Conservation (phyloP, 37 sponge, comb jelly and placozoan species). For the Haliclona indistincta region DNA sequence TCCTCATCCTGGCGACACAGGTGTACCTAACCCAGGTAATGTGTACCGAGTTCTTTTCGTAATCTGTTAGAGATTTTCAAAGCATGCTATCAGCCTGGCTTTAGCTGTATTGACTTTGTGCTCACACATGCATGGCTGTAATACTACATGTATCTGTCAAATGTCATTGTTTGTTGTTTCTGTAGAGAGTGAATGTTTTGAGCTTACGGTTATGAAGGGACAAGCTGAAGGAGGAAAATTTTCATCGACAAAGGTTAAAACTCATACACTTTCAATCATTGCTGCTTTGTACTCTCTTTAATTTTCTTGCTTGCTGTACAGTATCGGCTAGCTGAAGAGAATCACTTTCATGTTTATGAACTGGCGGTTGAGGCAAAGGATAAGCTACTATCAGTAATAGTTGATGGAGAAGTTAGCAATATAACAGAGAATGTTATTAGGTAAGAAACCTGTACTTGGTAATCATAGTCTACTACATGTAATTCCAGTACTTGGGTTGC, state of each 20-base stretch:
- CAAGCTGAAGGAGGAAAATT: slow-evolving; percentile 43
- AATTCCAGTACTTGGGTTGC: no score
- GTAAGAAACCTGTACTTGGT: slow-evolving; percentile 19
- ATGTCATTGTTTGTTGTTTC: not conserved
- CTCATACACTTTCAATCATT: not conserved
- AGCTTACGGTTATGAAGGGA: slow-evolving; percentile 45
- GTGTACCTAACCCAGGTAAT: slow-evolving; percentile 79
- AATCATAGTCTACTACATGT: not conserved
- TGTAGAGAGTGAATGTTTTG: slow-evolving; percentile 56
- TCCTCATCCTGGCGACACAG: slow-evolving; percentile 62
- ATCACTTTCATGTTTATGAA: slow-evolving; percentile 48
- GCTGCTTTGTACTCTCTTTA: not conserved
- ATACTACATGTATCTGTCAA: not conserved
- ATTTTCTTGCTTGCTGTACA: not conserved
- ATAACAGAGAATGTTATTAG: slow-evolving; percentile 76
- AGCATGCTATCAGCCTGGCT: not conserved
- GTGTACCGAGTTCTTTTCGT: no score
- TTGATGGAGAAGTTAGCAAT: slow-evolving; percentile 51
- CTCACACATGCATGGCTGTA: no score
- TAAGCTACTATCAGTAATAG: slow-evolving; percentile 69
- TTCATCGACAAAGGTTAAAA: slow-evolving; percentile 26
- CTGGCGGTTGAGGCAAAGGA: slow-evolving; percentile 64
- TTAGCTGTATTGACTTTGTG: not conserved
- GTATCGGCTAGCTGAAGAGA: slow-evolving; percentile 47
- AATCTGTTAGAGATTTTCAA: not conserved